Evolutionary conservation across 2,797 vertebrate genomes (phyloP), one percentile per base, ranked within the genome.

Genomic region (Myoxocephalus aenaeus): DNA sequence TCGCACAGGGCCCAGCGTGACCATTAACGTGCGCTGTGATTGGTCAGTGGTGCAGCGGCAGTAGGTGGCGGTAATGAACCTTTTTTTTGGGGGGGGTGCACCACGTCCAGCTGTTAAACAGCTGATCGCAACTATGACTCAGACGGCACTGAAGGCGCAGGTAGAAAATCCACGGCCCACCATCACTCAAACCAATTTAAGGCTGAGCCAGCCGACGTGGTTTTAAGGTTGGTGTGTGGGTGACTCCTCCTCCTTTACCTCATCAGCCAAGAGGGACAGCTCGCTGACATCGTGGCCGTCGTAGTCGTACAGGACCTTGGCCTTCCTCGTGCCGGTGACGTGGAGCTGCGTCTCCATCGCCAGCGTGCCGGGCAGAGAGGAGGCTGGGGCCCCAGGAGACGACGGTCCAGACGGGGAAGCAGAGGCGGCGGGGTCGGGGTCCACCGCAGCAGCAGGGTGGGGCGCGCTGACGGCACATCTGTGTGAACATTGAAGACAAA

Each of bases 261-360:
- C 98, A n/a, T 99, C 98, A 0, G 98, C 97, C 38, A 96, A 90
- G 5, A 99, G 95, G 0, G 97, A 96, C 25, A 99, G 96, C 92
- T 99, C 98, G 0, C 92, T 97, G 88, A 95, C 94, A 81, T 99
- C 97, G 0, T 97, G 96, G 0, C 96, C 97, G 6, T 99, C 97
- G 0, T 99, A 99, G 91, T 99, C 98, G 0, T 99, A 99, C 68
- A 99, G 96, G 77, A 99, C 98, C 73, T 96, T 96, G 69, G 98
- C 98, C 89, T 96, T 98, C 7, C 98, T 95, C 0, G 97, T 96
- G 27, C 98, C 98, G 0, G 97, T 98, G 71, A 96, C 94, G 0
- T 97, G 96, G 0, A 96, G 94, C 7, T 95, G 96, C 15, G 95
- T 94, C 54, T 93, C 96, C 27, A 97, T 93, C 50, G 93, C 87